Base-by-base conservation (phyloP, 2,797 vertebrate genomes). In the Anomalospiza imberbis region DNA sequence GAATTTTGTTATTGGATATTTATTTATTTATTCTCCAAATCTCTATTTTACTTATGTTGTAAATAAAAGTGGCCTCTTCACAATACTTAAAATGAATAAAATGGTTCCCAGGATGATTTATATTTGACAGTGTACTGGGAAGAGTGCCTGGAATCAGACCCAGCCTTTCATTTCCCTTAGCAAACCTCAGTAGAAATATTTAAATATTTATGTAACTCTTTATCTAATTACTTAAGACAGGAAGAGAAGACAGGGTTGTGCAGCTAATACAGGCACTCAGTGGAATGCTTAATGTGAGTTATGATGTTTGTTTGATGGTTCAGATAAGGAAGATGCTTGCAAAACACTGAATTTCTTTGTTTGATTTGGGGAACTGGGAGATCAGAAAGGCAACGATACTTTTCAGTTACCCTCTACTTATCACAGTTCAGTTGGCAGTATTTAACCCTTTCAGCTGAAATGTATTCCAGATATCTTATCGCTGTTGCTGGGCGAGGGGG, bases 201-300 rank as follows among this genome's bases (percentile, higher is more conserved):
- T 84, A 92, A 93, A 92, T 96, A 94, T 95, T 94, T 96, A 96
- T 89, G 31, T 80, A 91, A 92, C 55, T 77, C 72, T 85, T 92
- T 72, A 86, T 88, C 92, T 94, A 92, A 93, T 95, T 85, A 60
- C 63, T 96, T 83, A 85, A 87, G 78, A 85, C 89, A 92, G 94
- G 92, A 95, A 94, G 72, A 80, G 81, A 91, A 70, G 50, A 72
- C 84, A 81, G 66, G 79, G 62, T 47, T 70, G 51, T 80, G 26
- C 54, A 77, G 87, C 78, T 93, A 92, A 93, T 93, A 95, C 20
- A 94, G 65, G 68, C 93, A 89, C 75, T 88, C 84, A 45, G n/a
- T 80, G 36, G 82, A 92, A 93, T 89, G 61, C 82, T 88, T 89
- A 72, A 83, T 85, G 47, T 89, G 89, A 83, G 51, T 85, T 91